phyloP scores from a whole-genome alignment of 2,888 invertebrate genomes.

The Andrena minutula region DNA sequence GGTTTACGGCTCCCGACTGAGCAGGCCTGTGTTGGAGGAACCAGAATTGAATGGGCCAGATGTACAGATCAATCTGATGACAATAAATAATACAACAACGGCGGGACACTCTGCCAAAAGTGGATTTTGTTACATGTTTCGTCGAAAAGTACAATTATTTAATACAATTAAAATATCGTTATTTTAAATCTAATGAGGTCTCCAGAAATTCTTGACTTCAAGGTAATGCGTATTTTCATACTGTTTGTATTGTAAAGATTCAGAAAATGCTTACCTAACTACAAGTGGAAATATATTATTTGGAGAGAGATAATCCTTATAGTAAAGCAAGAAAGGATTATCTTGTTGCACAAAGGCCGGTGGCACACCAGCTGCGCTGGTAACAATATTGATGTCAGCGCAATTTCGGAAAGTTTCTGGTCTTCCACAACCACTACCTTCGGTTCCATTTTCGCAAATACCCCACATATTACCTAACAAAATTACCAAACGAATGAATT shows the following conservation, averaged over 20 bases:
- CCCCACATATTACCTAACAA: slow-evolving; percentile 95
- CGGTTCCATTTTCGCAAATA: slow-evolving; percentile 93
- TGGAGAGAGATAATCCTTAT: slow-evolving; percentile 88
- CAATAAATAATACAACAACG: too few species aligned
- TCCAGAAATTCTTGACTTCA: too few species aligned
- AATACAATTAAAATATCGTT: neutral
- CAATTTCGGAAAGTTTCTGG: slow-evolving; percentile 97
- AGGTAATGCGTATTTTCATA: too few species aligned
- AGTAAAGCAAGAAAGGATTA: slow-evolving; percentile 92
- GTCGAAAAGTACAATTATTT: neutral
- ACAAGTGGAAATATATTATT: slow-evolving; percentile 91
- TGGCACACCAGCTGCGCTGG: slow-evolving; percentile 91
- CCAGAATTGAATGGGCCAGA: too few species aligned
- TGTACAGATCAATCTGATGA: too few species aligned
- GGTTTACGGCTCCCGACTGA: too few species aligned
- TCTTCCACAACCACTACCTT: slow-evolving; percentile 95
- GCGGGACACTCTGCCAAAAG: too few species aligned
- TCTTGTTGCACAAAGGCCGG: slow-evolving; percentile 89
- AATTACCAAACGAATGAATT: neutral
- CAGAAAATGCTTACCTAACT: slow-evolving; percentile 87
- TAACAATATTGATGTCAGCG: slow-evolving; percentile 93
- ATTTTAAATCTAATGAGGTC: too few species aligned
- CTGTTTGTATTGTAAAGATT: neutral
- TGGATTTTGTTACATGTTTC: too few species aligned
- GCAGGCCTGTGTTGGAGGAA: too few species aligned